phyloP scores from a whole-genome alignment of 2,888 invertebrate species.

The Biston betularia region DNA sequence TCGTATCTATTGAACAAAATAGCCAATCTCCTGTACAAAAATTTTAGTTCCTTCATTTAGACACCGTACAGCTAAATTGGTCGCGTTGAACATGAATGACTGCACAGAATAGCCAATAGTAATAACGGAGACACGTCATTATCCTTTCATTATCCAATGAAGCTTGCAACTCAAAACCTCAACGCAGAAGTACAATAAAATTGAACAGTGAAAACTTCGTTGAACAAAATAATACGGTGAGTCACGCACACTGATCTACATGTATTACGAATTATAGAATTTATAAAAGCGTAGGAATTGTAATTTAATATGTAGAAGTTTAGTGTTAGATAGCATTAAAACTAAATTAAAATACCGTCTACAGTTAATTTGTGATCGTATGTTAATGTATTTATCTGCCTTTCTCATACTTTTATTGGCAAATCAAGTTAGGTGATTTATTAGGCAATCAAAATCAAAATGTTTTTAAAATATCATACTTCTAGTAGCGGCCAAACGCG shows the following conservation, averaged over 20 bases:
- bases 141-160: slow-evolving; percentile 38
- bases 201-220: slow-evolving; percentile 18
- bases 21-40: background rate
- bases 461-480: too few species aligned
- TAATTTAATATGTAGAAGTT: too few species aligned
- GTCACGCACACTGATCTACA: slow-evolving; percentile 19
- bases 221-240: slow-evolving; percentile 8
- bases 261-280: background rate
- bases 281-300: background rate
- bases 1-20: background rate
- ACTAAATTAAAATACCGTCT: too few species aligned
- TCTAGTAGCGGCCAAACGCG: too few species aligned
- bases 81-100: slow-evolving; percentile 34
- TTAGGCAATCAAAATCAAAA: too few species aligned
- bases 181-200: slow-evolving; percentile 38
- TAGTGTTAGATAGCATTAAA: too few species aligned
- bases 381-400: too few species aligned
- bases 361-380: too few species aligned
- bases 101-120: slow-evolving; percentile 45
- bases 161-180: slow-evolving; percentile 74
- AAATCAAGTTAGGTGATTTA: too few species aligned
- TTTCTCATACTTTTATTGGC: too few species aligned
- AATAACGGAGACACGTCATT: slow-evolving; percentile 49
- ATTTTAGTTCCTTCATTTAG: background rate
- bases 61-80: slow-evolving; percentile 6